Base-by-base conservation (phyloP, 1,140 invertebrate genomes). In the Maniola jurtina region DNA sequence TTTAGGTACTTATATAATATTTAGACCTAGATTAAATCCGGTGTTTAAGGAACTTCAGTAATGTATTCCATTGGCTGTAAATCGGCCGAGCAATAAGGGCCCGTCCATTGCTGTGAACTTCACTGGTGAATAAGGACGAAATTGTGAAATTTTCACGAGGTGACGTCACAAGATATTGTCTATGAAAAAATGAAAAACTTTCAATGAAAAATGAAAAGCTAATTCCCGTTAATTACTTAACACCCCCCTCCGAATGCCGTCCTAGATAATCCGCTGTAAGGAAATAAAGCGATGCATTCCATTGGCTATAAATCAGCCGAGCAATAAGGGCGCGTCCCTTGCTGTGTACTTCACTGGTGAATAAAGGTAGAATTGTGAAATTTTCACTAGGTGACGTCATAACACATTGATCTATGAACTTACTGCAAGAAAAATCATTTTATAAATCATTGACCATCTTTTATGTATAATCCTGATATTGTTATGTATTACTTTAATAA, bases 271-370 rank as follows among this genome's bases (percentile, higher is more conserved):
- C 45, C 45, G 13, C 6, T n/a, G 14, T 48, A 48, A 38, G 38
- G 38, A 38, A 38, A 0, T 38, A 38, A 1, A 9, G 38, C 6
- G 61, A 66, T 75, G 54, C 67, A 66, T 68, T 62, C 61, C 38
- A 48, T 47, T 64, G 59, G 66, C 61, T 36, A 70, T 71, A 74
- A 74, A 71, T 74, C 72, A 74, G 60, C 42, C 13, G 6, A n/a
- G 52, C 45, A 14, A 15, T 48, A 48, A 48, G 65, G 61, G 35
- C 8, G 16, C 13, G 16, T 34, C 62, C 62, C 25, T 47, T n/a
- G 36, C 25, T 10, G n/a, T 16, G 34, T 13, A 6, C 14, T 48
- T 11, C 45, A 48, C 45, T 48, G 11, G 11, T 48, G 45, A 6
- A 48, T 48, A 14, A 48, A 15, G 45, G 38, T 36, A 6, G 36